Base-by-base conservation (phyloP, 2,888 invertebrate species). In the Tetropium fuscum region DNA sequence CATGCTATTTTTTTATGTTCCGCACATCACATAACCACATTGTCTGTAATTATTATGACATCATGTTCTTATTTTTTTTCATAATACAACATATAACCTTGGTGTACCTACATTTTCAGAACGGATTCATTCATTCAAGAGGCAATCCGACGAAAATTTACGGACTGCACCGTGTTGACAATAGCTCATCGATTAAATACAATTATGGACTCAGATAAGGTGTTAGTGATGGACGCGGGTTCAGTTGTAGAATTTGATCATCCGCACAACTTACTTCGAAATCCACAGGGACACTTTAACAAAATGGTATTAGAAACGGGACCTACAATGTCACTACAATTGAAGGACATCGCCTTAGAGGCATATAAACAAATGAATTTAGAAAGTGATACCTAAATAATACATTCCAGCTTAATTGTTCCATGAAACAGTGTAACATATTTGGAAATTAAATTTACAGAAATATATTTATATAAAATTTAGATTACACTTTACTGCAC, bases 181-280 rank as follows among this genome's bases (percentile, higher is more conserved):
- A 92, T 94, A 44, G 93, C 93, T 16, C 93, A 94, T 80, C 85
- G 94, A 22, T 84, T 94, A 3, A 88, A 93, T 73, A 94, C 93
- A 0, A 90, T 94, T 49, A 93, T 94, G 90, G 93, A 94, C 80
- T 92, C 90, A 0, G 91, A 93, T 81, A 87, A 88, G 80, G 90
- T 93, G 54, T 77, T 93, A 66, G 92, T 93, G 7, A 88, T 94
- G 86, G 90, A 92, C 75, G 88, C 89, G 22, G 94, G 94, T 0
- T 88, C 66, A 32, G 84, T 90, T 78, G 86, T 88, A 1, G 95
- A 96, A 79, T 87, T 90, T 18, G 94, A 90, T 6, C 90, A 90
- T 73, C 95, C 97, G 0, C 87, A 87, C 74, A 84, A 86, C 63
- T 77, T 93, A 34, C 75, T 93, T 20, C 85, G 87, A 44, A 85